Base-by-base conservation (phyloP, 2,888 invertebrate species). In the Phortica magna region DNA sequence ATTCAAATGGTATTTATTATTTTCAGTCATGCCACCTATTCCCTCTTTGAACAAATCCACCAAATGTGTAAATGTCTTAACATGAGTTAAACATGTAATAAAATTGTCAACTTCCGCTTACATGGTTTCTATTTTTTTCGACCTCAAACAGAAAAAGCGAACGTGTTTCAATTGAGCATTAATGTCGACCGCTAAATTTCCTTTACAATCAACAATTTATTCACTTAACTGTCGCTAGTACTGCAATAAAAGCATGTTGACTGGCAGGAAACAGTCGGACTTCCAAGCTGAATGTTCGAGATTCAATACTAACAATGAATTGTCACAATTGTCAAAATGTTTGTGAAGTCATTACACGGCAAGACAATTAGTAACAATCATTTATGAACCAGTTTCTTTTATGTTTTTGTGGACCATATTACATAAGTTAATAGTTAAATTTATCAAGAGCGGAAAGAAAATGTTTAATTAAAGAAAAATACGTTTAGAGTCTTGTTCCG, bases 301-400 rank as follows among this genome's bases (percentile, higher is more conserved):
- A 19, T 71, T 55, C 53, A n/a, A 17, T 7, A 2, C 53, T 9
- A 17, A 7, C 59, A 59, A n/a, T 59, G 3, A 17, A n/a, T 19
- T 59, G 59, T 14, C n/a, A n/a, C 17, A 59, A 59, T 59, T 19
- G 70, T 71, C 70, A 71, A 71, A 53, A 55, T 22, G 53, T 19
- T 5, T 22, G 22, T 22, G 31, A n/a, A 53, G 70, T 14, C 42
- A 3, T 7, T 10, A n/a, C 17, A 67, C 10, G 7, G 55, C 19
- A 17, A 22, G 19, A 53, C 70, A 71, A 71, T 71, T 71, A 71
- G 70, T n/a, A 55, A 71, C 41, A 31, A 67, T n/a, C 64, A 22
- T 71, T 71, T 71, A 55, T 39, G 53, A 71, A 71, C 70, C 70
- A 71, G 70, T 71, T 71, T 70, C 39, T 41, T 65, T 39, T 65